phyloP scores from a whole-genome alignment of 2,797 vertebrate genomes.

The Cyclopterus lumpus region DNA sequence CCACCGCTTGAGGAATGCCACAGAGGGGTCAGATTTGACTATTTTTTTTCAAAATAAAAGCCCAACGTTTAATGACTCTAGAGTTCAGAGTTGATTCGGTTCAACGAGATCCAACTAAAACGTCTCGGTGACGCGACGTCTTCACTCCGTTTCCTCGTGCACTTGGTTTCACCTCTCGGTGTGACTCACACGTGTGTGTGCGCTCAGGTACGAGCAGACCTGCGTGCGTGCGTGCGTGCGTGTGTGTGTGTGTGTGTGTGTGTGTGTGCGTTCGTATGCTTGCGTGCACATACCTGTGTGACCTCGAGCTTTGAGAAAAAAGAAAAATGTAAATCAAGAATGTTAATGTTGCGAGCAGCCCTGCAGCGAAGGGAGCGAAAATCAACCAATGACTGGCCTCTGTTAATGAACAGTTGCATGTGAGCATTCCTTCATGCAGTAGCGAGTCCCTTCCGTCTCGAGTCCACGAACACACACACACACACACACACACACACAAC shows the following conservation, averaged over 20 bases:
- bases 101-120: background rate
- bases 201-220: conserved; percentile 12
- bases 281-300: conserved; percentile 6
- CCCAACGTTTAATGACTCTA: background rate
- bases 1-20: conserved; percentile 68
- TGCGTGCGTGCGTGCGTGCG: background rate
- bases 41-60: conserved; percentile 12
- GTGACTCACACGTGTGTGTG: conserved; percentile 46
- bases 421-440: conserved; percentile 42
- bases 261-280: background rate
- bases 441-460: conserved; percentile 12
- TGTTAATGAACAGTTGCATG: conserved; percentile 63
- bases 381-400: conserved; percentile 45
- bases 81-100: background rate
- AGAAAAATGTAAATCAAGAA: conserved; percentile 53
- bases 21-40: conserved; percentile 26
- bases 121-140: background rate
- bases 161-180: conserved; percentile 52
- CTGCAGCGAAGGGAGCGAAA: conserved; percentile 39
- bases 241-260: background rate
- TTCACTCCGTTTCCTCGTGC: too few relatives aligned
- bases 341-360: conserved; percentile 60
- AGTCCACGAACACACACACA: conserved; percentile 40
- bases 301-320: conserved; percentile 31
- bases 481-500: conserved; percentile 42